These are phyloP conservation scores for Creontiades dilutus DNA, from an alignment of 2,888 invertebrate species.

Conservation along the genomic window DNA sequence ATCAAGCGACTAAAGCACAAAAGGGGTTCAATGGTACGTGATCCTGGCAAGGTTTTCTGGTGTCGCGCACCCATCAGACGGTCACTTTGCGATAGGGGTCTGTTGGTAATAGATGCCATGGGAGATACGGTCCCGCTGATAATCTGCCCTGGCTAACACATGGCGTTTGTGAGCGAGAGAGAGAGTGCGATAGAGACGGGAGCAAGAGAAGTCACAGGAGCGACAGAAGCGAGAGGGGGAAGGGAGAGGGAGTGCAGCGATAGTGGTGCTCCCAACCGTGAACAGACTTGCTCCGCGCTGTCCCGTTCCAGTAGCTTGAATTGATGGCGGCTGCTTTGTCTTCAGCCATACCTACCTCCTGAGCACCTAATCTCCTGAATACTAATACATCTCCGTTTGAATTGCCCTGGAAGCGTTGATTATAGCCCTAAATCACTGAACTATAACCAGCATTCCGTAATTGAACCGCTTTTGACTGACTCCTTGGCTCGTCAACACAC, in stretches of 20 bases:
- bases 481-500: conserved; percentile 8
- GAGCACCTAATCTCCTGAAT: conserved; percentile 60
- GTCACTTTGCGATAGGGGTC: conserved; percentile 55
- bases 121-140: conserved; percentile 53
- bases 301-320: conserved; percentile 33
- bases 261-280: conserved; percentile 49
- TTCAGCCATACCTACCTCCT: conserved; percentile 44
- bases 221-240: conserved; percentile 5
- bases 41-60: conserved; percentile 58
- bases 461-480: conserved; percentile 28
- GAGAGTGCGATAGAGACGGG: conserved; percentile 20
- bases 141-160: conserved; percentile 54
- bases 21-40: conserved; percentile 51
- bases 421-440: conserved; percentile 48
- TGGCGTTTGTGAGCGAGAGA: conserved; percentile 37
- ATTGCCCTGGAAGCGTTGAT: conserved; percentile 57
- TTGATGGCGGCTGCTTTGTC: conserved; percentile 56
- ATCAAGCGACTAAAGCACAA: conserved; percentile 43
- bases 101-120: conserved; percentile 50
- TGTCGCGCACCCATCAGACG: conserved; percentile 53
- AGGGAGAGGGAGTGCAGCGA: conserved; percentile 30
- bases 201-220: background rate
- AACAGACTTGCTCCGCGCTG: conserved; percentile 53
- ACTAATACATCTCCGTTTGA: conserved; percentile 54
- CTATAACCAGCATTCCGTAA: conserved; percentile 34